A percentile compares a stretch with the other conserved stretches of the same genome.
phyloP scores from a whole-genome alignment of 2,113 vertebrate genomes.

The Apteryx owenii region DNA sequence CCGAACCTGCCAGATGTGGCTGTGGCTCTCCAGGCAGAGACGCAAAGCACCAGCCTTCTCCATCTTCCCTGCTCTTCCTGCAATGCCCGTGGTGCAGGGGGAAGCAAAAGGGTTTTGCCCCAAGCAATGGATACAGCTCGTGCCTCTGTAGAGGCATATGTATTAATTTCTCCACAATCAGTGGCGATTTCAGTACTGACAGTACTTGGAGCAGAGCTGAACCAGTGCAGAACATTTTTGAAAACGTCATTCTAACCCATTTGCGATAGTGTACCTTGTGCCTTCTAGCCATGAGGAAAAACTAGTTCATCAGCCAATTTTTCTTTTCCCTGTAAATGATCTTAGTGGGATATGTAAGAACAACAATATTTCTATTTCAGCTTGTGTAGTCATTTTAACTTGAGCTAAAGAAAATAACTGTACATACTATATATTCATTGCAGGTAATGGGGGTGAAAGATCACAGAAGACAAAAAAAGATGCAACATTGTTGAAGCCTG shows the following conservation, averaged over 20 bases:
- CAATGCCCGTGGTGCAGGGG: not conserved
- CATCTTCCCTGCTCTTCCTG: conserved; percentile 11
- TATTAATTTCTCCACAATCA: not conserved
- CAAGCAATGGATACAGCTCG: not conserved
- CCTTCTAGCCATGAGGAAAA: not conserved
- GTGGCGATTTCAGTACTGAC: not conserved
- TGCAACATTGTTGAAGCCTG: conserved; percentile 31
- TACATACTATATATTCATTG: conserved; percentile 18
- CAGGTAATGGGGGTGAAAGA: conserved; percentile 67
- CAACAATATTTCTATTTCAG: not conserved
- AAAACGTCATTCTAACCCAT: not conserved
- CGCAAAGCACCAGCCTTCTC: not conserved
- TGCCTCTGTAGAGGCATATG: not conserved
- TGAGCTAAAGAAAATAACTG: not conserved
- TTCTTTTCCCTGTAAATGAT: not conserved
- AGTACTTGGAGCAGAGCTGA: not conserved
- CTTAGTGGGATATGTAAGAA: not conserved
- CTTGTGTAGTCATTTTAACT: not conserved
- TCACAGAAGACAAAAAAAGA: conserved; percentile 55
- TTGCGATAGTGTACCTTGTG: not conserved
- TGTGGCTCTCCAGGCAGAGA: conserved; percentile 31
- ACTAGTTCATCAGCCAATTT: not conserved
- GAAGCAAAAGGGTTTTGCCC: conserved; percentile 31
- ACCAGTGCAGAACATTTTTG: not conserved
- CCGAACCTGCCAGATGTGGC: conserved; percentile 47